Base-by-base conservation (phyloP, 2,888 invertebrate genomes). In the Scelioninae gen. 1 region DNA sequence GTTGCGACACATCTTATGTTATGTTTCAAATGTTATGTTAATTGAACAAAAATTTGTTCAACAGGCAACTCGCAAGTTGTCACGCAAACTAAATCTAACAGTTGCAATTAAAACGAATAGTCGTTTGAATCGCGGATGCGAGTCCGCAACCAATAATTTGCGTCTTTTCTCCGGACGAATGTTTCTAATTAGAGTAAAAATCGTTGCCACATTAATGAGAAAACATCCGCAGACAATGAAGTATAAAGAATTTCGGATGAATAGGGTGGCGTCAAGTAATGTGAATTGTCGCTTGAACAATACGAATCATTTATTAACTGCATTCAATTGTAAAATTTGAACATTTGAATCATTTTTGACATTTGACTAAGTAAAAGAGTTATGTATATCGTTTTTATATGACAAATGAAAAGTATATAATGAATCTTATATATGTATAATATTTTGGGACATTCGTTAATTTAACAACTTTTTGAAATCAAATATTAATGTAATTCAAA, bases 171-270 rank as follows among this genome's bases (percentile, higher is more conserved):
- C 80, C 63, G 29, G 31, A 47, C 16, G 34, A 81, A 75, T 69
- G 31, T 71, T n/a, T n/a, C n/a, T n/a, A 81, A 81, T 71, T 76
- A 81, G 75, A 81, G 74, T 74, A 74, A 66, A 74, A 74, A 68
- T 74, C 29, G 74, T 72, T 58, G 53, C 45, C 29, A 51, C 60
- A 53, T 62, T 62, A 55, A 68, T 68, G 68, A 68, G 74, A 80
- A 80, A 62, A 23, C 40, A 69, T 72, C 31, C 53, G 53, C 45
- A 38, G 47, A 80, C 68, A 80, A 77, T 76, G 45, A 38, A 82
- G 51, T 71, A 71, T 62, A 49, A 43, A 53, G 32, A 51, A 63
- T 53, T 72, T 72, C 47, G 66, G 49, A 60, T 60, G 60, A 69
- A 75, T 72, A 58, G 23, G 31, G 65, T 74, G 43, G 53, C 29